Conservation (phyloP, 2,888 invertebrate species). For the Desoria tigrina region DNA sequence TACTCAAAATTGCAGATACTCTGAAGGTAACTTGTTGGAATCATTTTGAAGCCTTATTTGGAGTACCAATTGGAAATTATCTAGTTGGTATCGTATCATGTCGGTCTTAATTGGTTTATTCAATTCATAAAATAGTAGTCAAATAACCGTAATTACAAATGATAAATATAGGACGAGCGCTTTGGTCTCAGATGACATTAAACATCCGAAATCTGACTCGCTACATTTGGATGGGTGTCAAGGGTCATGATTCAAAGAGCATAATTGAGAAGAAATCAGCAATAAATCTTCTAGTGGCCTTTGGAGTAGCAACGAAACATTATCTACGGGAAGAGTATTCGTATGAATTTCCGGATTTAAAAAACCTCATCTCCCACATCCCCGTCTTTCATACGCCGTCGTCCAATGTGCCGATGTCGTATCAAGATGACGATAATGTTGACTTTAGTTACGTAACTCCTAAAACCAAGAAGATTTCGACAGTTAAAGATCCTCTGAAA, state of each 20-base stretch:
- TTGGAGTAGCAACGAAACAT: conserved; percentile 42
- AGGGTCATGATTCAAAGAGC: conserved; percentile 7
- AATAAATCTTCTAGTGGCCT: conserved; percentile 44
- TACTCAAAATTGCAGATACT: conserved; percentile 9
- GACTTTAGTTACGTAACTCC: background rate
- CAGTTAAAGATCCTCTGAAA: conserved; percentile 14
- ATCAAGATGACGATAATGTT: conserved; percentile 9
- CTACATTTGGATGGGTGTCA: conserved; percentile 40
- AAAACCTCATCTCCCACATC: conserved; percentile 22
- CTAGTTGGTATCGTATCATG: no score
- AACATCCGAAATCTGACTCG: conserved; percentile 40
- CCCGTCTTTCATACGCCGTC: conserved; percentile 43
- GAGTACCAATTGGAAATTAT: no score
- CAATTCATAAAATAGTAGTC: background rate
- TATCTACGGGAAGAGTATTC: conserved; percentile 44
- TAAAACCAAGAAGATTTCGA: conserved; percentile 4
- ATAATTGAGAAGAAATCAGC: conserved; percentile 42
- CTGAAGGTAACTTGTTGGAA: no score
- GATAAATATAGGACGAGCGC: conserved; percentile 23
- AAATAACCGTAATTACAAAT: no score
- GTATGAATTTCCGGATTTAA: conserved; percentile 38
- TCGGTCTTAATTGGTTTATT: background rate
- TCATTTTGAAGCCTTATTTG: no score
- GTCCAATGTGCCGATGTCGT: conserved; percentile 26
- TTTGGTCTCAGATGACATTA: conserved; percentile 41